Conservation (phyloP, 2,888 invertebrate genomes). For the Hydrotaea diabolus region DNA sequence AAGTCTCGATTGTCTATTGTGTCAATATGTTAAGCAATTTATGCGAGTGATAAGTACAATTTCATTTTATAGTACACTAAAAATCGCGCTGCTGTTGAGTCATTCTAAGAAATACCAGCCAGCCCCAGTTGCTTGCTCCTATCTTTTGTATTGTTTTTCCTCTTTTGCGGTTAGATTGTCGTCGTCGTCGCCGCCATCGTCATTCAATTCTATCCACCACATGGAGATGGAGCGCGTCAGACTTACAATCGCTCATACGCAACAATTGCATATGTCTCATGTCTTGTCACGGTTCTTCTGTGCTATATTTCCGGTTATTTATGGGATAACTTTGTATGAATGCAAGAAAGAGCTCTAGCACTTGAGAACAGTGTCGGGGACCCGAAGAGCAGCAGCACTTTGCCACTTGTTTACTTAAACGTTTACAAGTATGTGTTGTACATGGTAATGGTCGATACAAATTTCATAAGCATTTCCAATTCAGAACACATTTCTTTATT, state of each 20-base stretch:
- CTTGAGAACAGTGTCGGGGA: background rate
- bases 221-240: too few relatives aligned
- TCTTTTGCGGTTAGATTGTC: conserved; percentile 2
- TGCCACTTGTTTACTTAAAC: background rate
- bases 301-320: conserved; percentile 21
- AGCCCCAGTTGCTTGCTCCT: background rate
- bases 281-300: background rate
- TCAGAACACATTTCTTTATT: background rate
- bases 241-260: background rate
- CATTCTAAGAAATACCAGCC: background rate
- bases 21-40: background rate
- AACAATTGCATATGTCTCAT: background rate
- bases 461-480: conserved; percentile 9
- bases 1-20: background rate
- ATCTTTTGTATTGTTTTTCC: background rate
- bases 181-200: background rate
- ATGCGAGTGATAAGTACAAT: background rate
- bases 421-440: too few relatives aligned
- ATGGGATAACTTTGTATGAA: conserved; percentile 12
- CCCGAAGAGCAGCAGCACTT: background rate
- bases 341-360: background rate
- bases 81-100: background rate
- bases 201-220: background rate
- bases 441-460: background rate
- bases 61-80: background rate